A percentile compares a stretch with the other conserved stretches of the same genome.
Evolutionary conservation across 2,888 invertebrate species (phyloP).

Genomic region (Apotomis capreana): DNA sequence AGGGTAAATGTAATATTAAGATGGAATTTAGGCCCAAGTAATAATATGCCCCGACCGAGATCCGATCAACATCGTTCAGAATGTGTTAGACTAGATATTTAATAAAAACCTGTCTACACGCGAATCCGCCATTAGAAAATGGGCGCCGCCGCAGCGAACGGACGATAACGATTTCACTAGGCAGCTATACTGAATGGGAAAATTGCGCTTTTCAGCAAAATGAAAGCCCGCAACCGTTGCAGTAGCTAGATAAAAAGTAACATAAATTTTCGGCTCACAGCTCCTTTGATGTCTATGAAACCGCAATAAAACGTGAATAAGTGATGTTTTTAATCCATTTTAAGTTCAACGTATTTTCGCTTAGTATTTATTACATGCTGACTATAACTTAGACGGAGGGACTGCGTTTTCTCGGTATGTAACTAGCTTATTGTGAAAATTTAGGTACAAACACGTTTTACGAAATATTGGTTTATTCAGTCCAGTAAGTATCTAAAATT

Average conservation of each 20-base stretch:
- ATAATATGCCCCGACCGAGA: no score
- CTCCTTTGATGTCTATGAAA: constrained; percentile 54
- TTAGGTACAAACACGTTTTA: no score
- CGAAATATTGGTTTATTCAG: no score
- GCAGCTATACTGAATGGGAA: constrained; percentile 76
- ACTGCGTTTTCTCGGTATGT: no score
- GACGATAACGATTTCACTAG: constrained; percentile 79
- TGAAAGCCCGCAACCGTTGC: constrained; percentile 71
- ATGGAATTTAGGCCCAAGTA: neutral
- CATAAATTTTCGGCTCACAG: constrained; percentile 59
- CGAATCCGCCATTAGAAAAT: constrained; percentile 79
- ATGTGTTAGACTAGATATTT: constrained; percentile 50
- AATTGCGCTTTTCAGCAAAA: constrained; percentile 81
- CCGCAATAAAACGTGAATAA: constrained; percentile 34
- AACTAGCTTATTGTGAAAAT: no score
- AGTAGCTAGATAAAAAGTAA: constrained; percentile 68
- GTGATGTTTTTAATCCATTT: constrained; percentile 11
- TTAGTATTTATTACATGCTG: no score
- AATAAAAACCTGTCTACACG: constrained; percentile 76
- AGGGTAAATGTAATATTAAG: neutral
- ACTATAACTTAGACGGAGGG: no score
- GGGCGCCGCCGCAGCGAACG: constrained; percentile 71
- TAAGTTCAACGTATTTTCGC: neutral
- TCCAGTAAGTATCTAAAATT: no score
- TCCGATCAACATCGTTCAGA: neutral